Evolutionary conservation across 2,797 vertebrate species (phyloP), one percentile per base, ranked within the genome.

Genomic region (Leptatherina wallacei): DNA sequence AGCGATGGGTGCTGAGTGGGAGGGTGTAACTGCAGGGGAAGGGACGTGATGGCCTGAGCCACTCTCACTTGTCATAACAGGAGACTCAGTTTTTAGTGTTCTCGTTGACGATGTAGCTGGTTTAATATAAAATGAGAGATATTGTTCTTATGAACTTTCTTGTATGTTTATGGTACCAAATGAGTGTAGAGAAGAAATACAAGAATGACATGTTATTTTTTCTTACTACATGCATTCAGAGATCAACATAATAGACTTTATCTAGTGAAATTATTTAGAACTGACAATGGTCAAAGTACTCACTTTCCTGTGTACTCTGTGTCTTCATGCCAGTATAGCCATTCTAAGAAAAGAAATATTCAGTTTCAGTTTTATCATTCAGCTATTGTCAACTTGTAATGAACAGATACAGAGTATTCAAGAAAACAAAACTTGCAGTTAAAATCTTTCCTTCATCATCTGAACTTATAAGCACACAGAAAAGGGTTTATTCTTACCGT

Each of bases 291-390:
- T 30, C 1, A 61, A 29, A 11, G 42, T 73, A 96, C 96, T 95
- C 95, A 99, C 98, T 86, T 84, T 98, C 97, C 81, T 96, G 93
- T 73, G 94, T 73, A 81, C 90, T 92, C 82, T 96, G 95, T 22
- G 93, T 91, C 90, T 95, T 96, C 85, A 95, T 92, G 80, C 93
- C 88, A 55, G 87, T 90, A 86, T 95, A 97, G 82, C 98, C 97
- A 1, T 98, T 99, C 98, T 99, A 77, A 18, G 79, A 93, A 42
- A 66, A 40, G 75, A 90, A 30, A 69, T 2, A 0, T 49, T 57
- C 4, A 49, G 61, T 61, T 22, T 71, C 27, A 42, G 35, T 38
- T 71, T 69, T 14, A 35, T 29, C 1, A 49, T 49, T 78, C 0
- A 24, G 12, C 1, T 38, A 44, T 29, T 29, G 3, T 38, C 40